Evolutionary conservation across 2,113 vertebrate genomes (phyloP).

Genomic region (Tichodroma muraria): DNA sequence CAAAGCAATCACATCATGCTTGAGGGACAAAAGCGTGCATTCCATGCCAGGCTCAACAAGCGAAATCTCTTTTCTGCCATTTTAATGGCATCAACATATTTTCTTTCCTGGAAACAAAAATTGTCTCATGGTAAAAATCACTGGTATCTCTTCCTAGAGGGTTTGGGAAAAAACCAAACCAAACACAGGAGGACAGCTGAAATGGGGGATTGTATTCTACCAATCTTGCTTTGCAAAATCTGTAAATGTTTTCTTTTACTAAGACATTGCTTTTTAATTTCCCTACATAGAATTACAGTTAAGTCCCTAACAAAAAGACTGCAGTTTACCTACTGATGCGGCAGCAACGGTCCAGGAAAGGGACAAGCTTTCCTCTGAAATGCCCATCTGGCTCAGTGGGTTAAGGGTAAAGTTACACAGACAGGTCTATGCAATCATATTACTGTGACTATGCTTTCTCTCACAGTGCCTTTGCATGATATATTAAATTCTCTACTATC

Average conservation of each 20-base stretch:
- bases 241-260: background rate
- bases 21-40: background rate
- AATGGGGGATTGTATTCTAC: background rate
- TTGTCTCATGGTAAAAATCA: background rate
- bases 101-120: constrained; percentile 21
- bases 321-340: background rate
- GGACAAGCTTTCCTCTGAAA: background rate
- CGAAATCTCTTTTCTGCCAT: background rate
- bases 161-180: background rate
- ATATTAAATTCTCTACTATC: background rate
- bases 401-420: background rate
- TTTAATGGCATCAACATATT: background rate
- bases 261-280: background rate
- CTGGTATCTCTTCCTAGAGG: background rate
- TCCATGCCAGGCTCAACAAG: background rate
- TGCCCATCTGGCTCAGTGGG: background rate
- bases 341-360: background rate
- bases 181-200: background rate
- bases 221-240: background rate
- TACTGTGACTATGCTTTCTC: background rate
- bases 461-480: background rate
- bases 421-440: background rate
- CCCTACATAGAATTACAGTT: background rate
- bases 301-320: background rate
- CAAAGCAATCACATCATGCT: background rate